These are phyloP conservation scores for Cerastoderma edule DNA, from an alignment of 2,888 invertebrate species.

Conservation along the genomic window DNA sequence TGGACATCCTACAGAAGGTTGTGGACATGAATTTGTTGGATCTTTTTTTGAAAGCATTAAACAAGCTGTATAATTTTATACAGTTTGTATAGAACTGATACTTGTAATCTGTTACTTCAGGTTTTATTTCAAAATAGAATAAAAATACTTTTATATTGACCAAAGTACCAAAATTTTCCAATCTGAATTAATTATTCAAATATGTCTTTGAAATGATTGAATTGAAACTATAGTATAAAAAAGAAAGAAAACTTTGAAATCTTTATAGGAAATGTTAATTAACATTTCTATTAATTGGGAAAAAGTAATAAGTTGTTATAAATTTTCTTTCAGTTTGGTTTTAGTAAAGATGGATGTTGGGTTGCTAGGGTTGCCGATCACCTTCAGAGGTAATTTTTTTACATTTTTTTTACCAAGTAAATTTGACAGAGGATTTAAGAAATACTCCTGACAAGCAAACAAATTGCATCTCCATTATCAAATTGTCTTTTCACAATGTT, in stretches of 20 bases:
- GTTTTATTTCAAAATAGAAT: too few species aligned
- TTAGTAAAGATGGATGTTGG: conserved; percentile 79
- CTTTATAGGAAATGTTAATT: conserved; percentile 75
- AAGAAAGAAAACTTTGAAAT: not conserved
- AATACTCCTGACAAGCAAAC: not conserved
- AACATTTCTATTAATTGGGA: too few species aligned
- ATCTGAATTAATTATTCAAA: not conserved
- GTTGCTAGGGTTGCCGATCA: conserved; percentile 77
- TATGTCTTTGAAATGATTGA: not conserved
- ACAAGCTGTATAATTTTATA: too few species aligned
- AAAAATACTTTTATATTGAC: too few species aligned
- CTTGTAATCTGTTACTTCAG: too few species aligned
- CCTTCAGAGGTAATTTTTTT: conserved; percentile 72
- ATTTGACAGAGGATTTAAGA: not conserved
- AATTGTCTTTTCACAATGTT: not conserved
- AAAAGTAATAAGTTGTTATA: too few species aligned
- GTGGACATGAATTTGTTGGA: too few species aligned
- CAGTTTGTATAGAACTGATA: too few species aligned
- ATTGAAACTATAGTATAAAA: not conserved
- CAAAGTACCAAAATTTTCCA: too few species aligned
- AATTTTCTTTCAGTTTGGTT: conserved; percentile 71
- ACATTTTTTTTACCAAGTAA: not conserved
- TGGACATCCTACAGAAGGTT: too few species aligned
- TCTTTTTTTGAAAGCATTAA: too few species aligned
- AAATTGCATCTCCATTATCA: not conserved